A percentile compares a stretch with the other conserved stretches of the same genome.
phyloP scores from a whole-genome alignment of 2,113 vertebrate species.

The Paradoxurus hermaphroditus region DNA sequence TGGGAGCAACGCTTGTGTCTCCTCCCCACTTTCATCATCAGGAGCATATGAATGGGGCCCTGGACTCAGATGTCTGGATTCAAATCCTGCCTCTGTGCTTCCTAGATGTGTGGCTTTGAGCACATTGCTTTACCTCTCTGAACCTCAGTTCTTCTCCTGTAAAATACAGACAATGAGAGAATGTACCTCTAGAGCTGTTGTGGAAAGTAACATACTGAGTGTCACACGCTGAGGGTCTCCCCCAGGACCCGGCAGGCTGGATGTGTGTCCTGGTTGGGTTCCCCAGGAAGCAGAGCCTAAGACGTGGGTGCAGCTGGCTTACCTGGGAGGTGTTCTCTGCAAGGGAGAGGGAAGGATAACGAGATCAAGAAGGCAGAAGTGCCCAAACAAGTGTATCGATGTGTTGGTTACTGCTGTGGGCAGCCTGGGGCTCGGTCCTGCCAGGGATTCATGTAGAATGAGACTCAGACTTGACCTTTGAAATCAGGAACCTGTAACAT shows the following conservation, averaged over 20 bases:
- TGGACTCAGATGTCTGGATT: neutral
- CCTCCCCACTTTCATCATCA: neutral
- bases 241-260: accelerated
- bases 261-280: neutral
- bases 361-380: neutral
- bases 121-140: neutral
- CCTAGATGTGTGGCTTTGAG: neutral
- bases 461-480: neutral
- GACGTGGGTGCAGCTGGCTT: neutral
- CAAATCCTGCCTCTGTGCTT: neutral
- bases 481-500: neutral
- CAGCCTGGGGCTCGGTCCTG: neutral
- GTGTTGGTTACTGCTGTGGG: accelerated
- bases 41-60: neutral
- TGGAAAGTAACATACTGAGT: neutral
- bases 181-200: too few species aligned
- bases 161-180: neutral
- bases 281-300: neutral
- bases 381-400: too few species aligned
- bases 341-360: neutral
- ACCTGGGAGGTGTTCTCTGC: too few species aligned
- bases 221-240: neutral
- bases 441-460: accelerated
- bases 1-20: accelerated
- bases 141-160: neutral